phyloP scores from a whole-genome alignment of 2,113 vertebrate genomes.

The Vulpes ferrilata region DNA sequence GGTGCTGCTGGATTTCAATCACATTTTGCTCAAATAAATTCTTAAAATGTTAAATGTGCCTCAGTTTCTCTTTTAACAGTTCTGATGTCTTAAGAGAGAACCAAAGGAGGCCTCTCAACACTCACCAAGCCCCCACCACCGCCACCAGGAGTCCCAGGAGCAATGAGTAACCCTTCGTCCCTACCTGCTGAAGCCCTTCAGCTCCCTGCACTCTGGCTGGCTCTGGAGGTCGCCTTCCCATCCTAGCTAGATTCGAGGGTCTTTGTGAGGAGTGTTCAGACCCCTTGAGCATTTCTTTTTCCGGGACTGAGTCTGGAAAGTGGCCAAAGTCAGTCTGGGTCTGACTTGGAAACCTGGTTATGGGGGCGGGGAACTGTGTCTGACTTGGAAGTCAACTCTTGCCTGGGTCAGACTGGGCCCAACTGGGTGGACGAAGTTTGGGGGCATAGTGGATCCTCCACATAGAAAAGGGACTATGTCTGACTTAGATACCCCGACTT shows the following conservation, averaged over 20 bases:
- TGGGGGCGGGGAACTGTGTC: neutral
- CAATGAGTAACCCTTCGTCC: too few species aligned
- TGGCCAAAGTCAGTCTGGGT: neutral
- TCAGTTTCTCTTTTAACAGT: neutral
- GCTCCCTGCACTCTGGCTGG: neutral
- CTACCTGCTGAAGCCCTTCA: neutral
- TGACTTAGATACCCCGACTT: neutral
- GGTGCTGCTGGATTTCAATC: neutral
- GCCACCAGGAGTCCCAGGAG: neutral
- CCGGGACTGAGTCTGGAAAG: neutral
- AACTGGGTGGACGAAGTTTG: rapidly evolving
- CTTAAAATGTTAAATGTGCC: neutral
- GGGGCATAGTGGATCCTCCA: neutral
- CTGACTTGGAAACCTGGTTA: neutral
- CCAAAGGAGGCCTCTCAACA: neutral
- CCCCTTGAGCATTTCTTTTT: neutral
- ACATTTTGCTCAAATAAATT: neutral
- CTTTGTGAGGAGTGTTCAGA: neutral
- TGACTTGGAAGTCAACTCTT: neutral
- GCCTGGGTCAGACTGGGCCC: neutral
- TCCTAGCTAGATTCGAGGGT: neutral
- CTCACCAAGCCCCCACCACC: neutral
- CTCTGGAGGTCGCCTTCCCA: neutral
- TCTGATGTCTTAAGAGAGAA: neutral
- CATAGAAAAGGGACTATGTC: neutral